phyloP scores from a whole-genome alignment of 2,797 vertebrate genomes.

The Dendrocincla tyrannina region DNA sequence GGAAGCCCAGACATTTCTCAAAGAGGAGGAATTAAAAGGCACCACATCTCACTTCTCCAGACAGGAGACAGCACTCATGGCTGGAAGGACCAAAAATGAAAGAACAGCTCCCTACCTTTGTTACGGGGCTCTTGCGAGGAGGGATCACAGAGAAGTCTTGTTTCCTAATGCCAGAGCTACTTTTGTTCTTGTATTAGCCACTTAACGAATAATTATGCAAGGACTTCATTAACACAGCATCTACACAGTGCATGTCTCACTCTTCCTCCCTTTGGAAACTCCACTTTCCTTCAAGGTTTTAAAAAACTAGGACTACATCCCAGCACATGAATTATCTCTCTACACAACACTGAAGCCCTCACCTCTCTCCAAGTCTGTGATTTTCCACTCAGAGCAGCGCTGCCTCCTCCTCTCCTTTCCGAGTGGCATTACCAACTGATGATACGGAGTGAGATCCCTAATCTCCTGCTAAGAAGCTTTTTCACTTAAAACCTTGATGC shows the following conservation, averaged over 20 bases:
- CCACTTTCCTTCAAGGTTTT: not conserved
- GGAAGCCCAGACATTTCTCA: not conserved
- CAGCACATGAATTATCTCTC: not conserved
- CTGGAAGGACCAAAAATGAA: not conserved
- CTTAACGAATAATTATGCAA: not conserved
- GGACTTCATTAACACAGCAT: not conserved
- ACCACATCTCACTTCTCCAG: not conserved
- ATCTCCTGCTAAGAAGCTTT: conserved; percentile 30
- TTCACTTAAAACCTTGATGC: not conserved
- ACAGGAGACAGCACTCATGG: not conserved
- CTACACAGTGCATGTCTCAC: accelerated
- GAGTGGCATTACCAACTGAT: not conserved
- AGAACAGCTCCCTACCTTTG: not conserved
- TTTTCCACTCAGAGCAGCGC: not conserved
- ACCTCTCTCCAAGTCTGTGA: not conserved
- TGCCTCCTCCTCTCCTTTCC: not conserved
- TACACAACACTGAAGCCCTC: not conserved
- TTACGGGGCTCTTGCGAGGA: accelerated
- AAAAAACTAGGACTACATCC: accelerated
- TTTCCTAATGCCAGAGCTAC: not conserved
- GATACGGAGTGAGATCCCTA: not conserved
- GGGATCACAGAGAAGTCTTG: not conserved
- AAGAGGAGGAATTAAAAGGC: not conserved
- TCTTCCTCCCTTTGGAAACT: not conserved
- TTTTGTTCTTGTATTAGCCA: not conserved